phyloP scores from a whole-genome alignment of 2,113 vertebrate genomes.

The Nematolebias whitei region DNA sequence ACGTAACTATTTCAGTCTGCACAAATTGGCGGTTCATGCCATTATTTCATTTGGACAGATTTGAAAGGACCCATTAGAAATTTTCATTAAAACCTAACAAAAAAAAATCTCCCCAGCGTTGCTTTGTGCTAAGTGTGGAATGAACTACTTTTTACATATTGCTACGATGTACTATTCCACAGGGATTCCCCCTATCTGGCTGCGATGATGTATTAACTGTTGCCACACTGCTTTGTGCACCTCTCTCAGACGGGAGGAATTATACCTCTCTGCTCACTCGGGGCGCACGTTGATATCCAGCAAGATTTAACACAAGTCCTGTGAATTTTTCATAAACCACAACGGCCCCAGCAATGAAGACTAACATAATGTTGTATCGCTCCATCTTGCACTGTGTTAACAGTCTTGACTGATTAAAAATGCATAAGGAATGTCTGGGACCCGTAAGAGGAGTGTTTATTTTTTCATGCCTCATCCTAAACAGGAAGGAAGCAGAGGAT shows the following conservation, averaged over 20 bases:
- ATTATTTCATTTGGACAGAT: slow-evolving; percentile 76
- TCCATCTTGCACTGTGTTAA: slow-evolving; percentile 69
- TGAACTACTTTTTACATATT: slow-evolving; percentile 80
- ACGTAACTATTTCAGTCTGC: slow-evolving; percentile 71
- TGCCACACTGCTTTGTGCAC: slow-evolving; percentile 60
- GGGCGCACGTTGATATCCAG: slow-evolving; percentile 46
- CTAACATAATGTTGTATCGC: slow-evolving; percentile 55
- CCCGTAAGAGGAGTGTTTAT: slow-evolving; percentile 66
- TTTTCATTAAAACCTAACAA: slow-evolving; percentile 75
- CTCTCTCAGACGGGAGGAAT: slow-evolving; percentile 58
- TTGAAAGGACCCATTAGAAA: slow-evolving; percentile 76
- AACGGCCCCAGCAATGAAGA: slow-evolving; percentile 42
- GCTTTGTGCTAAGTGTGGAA: slow-evolving; percentile 76
- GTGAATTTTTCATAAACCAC: slow-evolving; percentile 60
- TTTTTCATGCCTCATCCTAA: slow-evolving; percentile 74
- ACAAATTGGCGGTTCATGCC: slow-evolving; percentile 59
- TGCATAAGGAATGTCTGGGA: slow-evolving; percentile 77
- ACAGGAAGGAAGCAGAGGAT: slow-evolving; percentile 77
- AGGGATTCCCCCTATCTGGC: slow-evolving; percentile 68
- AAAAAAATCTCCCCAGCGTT: slow-evolving; percentile 75
- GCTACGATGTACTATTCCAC: slow-evolving; percentile 70
- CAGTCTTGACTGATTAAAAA: slow-evolving; percentile 76
- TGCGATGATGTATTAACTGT: slow-evolving; percentile 76
- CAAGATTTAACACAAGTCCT: slow-evolving; percentile 45
- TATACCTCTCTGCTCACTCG: slow-evolving; percentile 49